These are phyloP conservation scores for Urosaurus nigricauda DNA, from an alignment of 2,797 vertebrate genomes.

Conservation along the genomic window DNA sequence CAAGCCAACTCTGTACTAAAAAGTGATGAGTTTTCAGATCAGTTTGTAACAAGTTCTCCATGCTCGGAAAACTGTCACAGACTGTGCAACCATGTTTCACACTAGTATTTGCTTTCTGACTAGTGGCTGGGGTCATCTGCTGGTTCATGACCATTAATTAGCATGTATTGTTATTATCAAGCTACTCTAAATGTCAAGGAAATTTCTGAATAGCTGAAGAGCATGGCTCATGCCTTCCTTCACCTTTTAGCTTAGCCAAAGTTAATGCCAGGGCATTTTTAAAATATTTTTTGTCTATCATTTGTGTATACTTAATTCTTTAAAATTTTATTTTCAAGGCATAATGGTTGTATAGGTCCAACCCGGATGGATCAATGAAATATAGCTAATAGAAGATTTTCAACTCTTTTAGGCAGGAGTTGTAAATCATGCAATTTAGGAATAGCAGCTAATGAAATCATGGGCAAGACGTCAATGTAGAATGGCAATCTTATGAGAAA, in stretches of 20 bases:
- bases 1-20: not conserved
- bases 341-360: not conserved
- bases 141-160: not conserved
- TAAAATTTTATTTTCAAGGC: fast-evolving
- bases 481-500: not conserved
- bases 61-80: not conserved
- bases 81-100: not conserved
- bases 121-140: not conserved
- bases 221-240: not conserved
- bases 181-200: not conserved
- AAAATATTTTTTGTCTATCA: not conserved
- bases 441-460: not conserved
- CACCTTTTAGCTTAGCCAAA: not conserved
- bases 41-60: not conserved
- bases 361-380: not conserved
- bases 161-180: not conserved
- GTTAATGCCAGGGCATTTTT: not conserved
- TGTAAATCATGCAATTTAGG: not conserved
- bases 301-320: not conserved
- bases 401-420: not conserved
- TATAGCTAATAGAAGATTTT: not conserved
- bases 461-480: not conserved
- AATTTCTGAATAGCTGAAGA: not conserved
- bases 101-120: not conserved
- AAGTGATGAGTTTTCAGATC: not conserved